Conservation (phyloP, 2,888 invertebrate genomes). For the Hylaea fasciaria region DNA sequence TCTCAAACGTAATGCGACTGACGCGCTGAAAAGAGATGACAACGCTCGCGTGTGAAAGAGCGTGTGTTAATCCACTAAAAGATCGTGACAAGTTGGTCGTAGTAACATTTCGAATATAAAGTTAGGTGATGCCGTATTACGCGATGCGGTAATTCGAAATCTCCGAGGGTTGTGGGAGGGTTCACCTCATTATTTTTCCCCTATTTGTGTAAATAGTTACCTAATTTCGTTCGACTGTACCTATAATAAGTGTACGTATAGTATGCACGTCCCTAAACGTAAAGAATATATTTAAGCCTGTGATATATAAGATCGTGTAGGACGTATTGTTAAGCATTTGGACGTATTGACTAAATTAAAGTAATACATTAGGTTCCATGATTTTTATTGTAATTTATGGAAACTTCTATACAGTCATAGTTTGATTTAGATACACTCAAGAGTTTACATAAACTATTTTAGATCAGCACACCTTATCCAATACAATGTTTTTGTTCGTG, state of each 20-base stretch:
- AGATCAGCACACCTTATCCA: too few species aligned
- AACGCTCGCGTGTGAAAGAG: background rate
- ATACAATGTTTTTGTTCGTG: too few species aligned
- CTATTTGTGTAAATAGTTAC: slow-evolving; percentile 84
- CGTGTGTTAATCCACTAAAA: slow-evolving; percentile 34
- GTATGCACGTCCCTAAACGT: slow-evolving; percentile 82
- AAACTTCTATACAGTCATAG: background rate
- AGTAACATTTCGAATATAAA: slow-evolving; percentile 66
- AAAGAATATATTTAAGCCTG: slow-evolving; percentile 83
- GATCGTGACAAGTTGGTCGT: slow-evolving; percentile 65
- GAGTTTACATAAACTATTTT: background rate
- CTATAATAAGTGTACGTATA: slow-evolving; percentile 80
- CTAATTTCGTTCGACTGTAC: slow-evolving; percentile 77
- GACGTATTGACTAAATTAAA: slow-evolving; percentile 56
- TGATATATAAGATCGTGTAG: slow-evolving; percentile 82
- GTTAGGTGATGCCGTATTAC: slow-evolving; percentile 66
- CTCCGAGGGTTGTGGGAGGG: slow-evolving; percentile 84
- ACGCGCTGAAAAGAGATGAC: background rate
- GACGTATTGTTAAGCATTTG: slow-evolving; percentile 68
- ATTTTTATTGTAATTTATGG: slow-evolving; percentile 43
- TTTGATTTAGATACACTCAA: background rate
- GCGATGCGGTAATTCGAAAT: slow-evolving; percentile 76
- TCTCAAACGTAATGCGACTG: background rate
- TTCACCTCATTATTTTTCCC: slow-evolving; percentile 84
- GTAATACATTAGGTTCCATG: slow-evolving; percentile 35